Base-by-base conservation (phyloP, 2,888 invertebrate species). In the Lycocerus yunnanus region DNA sequence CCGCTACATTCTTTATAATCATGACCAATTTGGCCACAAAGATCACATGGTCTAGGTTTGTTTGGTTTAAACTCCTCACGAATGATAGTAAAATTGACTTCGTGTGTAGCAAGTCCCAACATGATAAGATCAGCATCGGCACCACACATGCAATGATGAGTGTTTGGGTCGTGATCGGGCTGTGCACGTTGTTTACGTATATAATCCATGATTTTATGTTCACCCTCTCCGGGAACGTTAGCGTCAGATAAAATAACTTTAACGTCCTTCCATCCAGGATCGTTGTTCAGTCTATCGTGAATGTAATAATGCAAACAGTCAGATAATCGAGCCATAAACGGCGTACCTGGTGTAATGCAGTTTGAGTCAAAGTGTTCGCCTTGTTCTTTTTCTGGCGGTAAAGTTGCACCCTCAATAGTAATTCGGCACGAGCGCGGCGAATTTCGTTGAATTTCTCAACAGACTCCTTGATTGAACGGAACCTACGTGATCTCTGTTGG, bases 181-280 rank as follows among this genome's bases (percentile, higher is more conserved):
- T 97, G 96, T 9, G 95, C 95, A 87, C 98, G 92, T 88, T 98
- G 99, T 82, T 92, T 93, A n/a, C 99, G 91, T 81, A 99, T 97
- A 85, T 93, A 99, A 88, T 99, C 99, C 99, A 99, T 99, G 81
- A 99, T 99, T 89, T 99, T 99, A 86, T 99, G 99, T 87, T 99
- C 99, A 0, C 99, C 98, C 88, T 98, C 98, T 6, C 98, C 98
- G 0, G 98, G 98, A 5, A 97, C 98, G 87, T 98, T 99, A 1
- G 99, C 99, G 87, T 99, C 99, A 2, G 99, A 99, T n/a, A 99
- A 89, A 82, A 99, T 96, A 9, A 96, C 94, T 88, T 97, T 97
- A 77, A 99, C 92, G 59, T 93, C 92, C 82, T 92, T 93, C 99
- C 99, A 99, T 0, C 97, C 98, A 2, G 98, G 95, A 86, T 98